Conservation (phyloP, 2,888 invertebrate genomes). For the Achlya flavicornis region DNA sequence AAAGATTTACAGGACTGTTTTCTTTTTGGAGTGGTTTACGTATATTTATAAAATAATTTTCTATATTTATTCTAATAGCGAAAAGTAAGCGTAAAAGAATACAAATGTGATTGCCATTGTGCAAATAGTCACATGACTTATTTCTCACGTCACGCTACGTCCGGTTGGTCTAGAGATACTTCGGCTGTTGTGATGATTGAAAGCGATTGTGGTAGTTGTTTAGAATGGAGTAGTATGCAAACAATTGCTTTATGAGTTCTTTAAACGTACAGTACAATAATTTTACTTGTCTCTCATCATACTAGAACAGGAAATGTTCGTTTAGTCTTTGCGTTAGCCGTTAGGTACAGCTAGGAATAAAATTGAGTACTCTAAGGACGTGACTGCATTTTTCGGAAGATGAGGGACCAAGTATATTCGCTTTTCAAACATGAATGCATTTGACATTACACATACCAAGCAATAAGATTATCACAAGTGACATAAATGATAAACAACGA, state of each 20-base stretch:
- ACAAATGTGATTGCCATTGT: constrained; percentile 46
- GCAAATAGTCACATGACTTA: constrained; percentile 43
- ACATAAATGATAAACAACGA: constrained; percentile 16
- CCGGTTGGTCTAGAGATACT: constrained; percentile 8
- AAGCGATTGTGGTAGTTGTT: constrained; percentile 9
- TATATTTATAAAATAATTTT: constrained; percentile 75
- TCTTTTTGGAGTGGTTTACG: constrained; percentile 75
- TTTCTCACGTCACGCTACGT: constrained; percentile 44
- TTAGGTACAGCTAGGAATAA: constrained; percentile 10
- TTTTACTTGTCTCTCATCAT: constrained; percentile 36
- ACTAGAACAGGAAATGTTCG: constrained; percentile 14
- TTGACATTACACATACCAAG: constrained; percentile 18
- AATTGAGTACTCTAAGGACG: constrained; percentile 14
- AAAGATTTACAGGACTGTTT: constrained; percentile 72
- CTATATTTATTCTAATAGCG: constrained; percentile 61
- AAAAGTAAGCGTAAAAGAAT: constrained; percentile 31
- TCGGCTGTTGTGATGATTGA: background rate
- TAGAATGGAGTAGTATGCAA: background rate
- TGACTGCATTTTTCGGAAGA: constrained; percentile 28
- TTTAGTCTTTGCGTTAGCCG: constrained; percentile 16
- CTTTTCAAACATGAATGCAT: constrained; percentile 24
- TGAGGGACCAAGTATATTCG: constrained; percentile 30
- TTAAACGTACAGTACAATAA: constrained; percentile 15
- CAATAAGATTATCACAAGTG: constrained; percentile 14
- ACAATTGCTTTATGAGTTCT: constrained; percentile 7